Percentiles rank a stretch among this genome's conserved stretches.
Evolutionary conservation across 2,113 vertebrate genomes (phyloP).

Genomic region (Etheostoma spectabile): DNA sequence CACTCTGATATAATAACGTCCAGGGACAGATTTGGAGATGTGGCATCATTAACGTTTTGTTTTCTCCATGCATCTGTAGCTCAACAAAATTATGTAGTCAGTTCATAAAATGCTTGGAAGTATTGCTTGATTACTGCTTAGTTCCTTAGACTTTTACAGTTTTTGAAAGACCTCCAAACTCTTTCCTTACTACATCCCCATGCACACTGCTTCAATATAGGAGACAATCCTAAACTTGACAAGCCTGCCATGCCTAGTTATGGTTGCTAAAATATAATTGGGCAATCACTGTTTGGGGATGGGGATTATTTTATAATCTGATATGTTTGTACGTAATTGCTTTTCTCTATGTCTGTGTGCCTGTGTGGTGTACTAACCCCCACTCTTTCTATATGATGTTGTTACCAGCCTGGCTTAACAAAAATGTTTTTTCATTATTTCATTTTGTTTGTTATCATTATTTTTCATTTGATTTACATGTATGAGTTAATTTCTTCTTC

Average conservation of each 20-base stretch:
- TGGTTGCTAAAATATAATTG: not conserved
- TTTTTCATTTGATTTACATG: conserved; percentile 12
- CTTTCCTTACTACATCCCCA: not conserved
- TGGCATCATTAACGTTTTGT: no score
- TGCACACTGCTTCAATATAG: no score
- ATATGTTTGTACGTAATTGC: not conserved
- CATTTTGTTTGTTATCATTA: no score
- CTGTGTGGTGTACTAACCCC: conserved; percentile 1
- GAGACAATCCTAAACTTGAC: not conserved
- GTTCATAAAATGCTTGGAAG: no score
- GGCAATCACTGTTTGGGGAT: not conserved
- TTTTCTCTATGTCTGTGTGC: not conserved
- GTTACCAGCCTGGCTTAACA: not conserved
- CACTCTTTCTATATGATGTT: not conserved
- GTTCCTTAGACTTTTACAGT: not conserved
- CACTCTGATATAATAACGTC: no score
- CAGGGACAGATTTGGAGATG: no score
- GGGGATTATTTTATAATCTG: not conserved
- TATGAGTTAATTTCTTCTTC: conserved; percentile 16
- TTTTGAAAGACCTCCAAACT: not conserved
- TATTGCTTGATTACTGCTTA: no score
- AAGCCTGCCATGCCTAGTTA: not conserved
- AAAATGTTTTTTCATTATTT: not conserved
- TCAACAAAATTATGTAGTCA: no score
- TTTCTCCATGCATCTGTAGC: no score